Percentiles rank a stretch among this genome's conserved stretches.
phyloP scores from a whole-genome alignment of 2,797 vertebrate genomes.

The Brotula barbata region DNA sequence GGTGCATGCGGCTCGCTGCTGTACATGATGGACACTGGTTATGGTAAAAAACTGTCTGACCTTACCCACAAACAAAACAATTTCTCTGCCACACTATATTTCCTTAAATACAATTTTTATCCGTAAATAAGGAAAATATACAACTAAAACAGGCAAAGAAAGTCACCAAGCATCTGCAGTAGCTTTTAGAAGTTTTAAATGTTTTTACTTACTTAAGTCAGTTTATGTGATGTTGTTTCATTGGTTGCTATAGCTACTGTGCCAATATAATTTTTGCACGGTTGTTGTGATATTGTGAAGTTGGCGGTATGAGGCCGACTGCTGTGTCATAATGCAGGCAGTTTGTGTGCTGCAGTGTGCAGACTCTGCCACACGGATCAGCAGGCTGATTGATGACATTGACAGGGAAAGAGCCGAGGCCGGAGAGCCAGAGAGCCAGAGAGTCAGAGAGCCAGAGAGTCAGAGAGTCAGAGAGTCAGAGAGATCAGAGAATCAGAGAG shows the following conservation, averaged over 20 bases:
- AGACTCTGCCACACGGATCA: constrained; percentile 27
- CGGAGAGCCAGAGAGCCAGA: constrained; percentile 29
- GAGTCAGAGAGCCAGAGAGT: not conserved
- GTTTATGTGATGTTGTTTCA: not conserved
- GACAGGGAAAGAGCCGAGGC: constrained; percentile 42
- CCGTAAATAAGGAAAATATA: not conserved
- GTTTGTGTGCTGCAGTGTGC: constrained; percentile 47
- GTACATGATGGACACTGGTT: no score
- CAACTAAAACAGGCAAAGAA: not conserved
- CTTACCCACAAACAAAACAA: no score
- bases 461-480: not conserved
- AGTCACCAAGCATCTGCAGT: not conserved
- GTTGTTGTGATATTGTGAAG: constrained; percentile 2
- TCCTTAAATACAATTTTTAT: no score
- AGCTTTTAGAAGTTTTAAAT: no score
- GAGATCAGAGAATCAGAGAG: no score
- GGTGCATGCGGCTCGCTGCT: no score
- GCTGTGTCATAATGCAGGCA: constrained; percentile 63
- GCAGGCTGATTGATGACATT: constrained; percentile 54
- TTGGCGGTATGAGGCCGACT: constrained; percentile 10
- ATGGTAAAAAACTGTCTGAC: no score
- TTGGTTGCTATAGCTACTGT: not conserved
- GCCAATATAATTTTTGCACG: not conserved
- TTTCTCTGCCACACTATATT: no score
- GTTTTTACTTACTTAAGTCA: not conserved